Evolutionary conservation across 2,113 vertebrate species (phyloP).

Genomic region (Lasiurus borealis): DNA sequence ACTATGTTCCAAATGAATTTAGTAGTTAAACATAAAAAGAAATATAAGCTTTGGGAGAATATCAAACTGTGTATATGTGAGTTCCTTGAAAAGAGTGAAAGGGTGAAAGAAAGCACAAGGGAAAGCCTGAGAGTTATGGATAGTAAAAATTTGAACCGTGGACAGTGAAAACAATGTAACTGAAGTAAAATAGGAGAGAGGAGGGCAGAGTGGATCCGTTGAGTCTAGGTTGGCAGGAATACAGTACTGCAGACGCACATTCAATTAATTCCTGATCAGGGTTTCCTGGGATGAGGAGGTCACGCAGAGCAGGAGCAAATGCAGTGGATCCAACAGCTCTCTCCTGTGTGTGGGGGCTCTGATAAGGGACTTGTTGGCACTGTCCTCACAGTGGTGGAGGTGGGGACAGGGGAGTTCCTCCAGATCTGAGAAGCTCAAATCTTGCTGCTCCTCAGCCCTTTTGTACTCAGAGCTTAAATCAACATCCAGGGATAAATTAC

Average conservation of each 20-base stretch:
- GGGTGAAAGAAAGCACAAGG: not conserved
- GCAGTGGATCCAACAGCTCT: not conserved
- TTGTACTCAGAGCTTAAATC: not conserved
- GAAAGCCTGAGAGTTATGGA: not conserved
- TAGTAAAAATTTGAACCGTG: not conserved
- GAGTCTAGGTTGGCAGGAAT: not conserved
- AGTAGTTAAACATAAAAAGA: conserved; percentile 6
- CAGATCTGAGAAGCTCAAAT: not conserved
- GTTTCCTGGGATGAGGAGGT: not conserved
- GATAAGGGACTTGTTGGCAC: not conserved
- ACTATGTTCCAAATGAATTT: not conserved
- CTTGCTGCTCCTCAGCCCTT: not conserved
- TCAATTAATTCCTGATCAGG: not conserved
- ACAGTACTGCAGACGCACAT: not conserved
- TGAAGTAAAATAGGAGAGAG: not conserved
- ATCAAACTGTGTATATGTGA: not conserved
- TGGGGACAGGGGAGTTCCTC: not conserved
- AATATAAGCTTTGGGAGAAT: not conserved
- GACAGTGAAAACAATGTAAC: not conserved
- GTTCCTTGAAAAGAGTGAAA: not conserved
- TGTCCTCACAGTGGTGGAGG: not conserved
- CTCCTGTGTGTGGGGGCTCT: not conserved
- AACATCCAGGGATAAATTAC: not conserved
- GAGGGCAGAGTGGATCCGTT: not conserved
- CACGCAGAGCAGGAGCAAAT: not conserved